Evolutionary conservation across 2,113 vertebrate genomes (phyloP), one percentile per base, ranked within the genome.

Genomic region (Microtus oregoni): DNA sequence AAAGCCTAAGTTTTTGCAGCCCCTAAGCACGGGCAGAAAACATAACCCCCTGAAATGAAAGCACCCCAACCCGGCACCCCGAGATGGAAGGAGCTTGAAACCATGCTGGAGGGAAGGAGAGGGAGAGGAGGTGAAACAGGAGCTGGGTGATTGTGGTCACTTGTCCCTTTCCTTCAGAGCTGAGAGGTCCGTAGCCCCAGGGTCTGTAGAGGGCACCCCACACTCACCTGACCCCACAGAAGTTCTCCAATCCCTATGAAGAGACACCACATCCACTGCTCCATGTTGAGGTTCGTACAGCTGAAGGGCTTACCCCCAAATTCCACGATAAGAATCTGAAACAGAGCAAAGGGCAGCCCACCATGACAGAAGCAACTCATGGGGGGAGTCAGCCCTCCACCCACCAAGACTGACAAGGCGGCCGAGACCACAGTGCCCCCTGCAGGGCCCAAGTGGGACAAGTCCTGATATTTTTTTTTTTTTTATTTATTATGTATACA

Each of bases 251-350:
- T 98, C 0, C 99, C 99, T 0, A 99, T 99, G 98, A 99, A 99
- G 63, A 99, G 96, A 70, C 99, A 99, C 99, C 99, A 99, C 96
- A 99, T 98, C 99, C 99, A 99, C 97, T 99, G 99, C 97, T 99
- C 99, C 86, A 99, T 98, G 92, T 98, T 99, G 96, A 99, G 99
- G 3, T 98, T 99, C 0, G 99, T 99, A 97, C 99, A 99, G 86
- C 99, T 99, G 98, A 99, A 99, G 0, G 99, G 99, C 95, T 99
- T 99, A 68, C 99, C 99, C 89, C 99, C 99, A 3, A 99, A 99
- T 97, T 99, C 99, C 97, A 99, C 99, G 0, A 99, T 99, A 97
- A 99, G 8, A 89, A 99, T 99, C 99, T 99, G 82, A 28, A 92
- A 96, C 63, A 96, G 85, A 95, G 78, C 70, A n/a, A 72, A 75